A percentile compares a stretch with the other conserved stretches of the same genome.
phyloP scores from a whole-genome alignment of 2,797 vertebrate species.

The Muraenolepis orangiensis region DNA sequence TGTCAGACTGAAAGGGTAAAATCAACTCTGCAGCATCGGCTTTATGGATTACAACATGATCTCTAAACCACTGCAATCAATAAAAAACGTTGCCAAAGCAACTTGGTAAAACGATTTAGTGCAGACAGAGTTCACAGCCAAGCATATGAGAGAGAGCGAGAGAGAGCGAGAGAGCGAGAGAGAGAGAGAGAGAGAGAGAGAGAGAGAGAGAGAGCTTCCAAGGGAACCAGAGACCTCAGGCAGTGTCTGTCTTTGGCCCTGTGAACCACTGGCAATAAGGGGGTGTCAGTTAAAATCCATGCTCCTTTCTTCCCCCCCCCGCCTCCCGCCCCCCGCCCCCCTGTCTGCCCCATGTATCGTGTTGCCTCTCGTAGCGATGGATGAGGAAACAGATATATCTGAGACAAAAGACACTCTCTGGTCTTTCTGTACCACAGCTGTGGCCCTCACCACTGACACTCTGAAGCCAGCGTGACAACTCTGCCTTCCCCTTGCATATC shows the following conservation, averaged over 20 bases:
- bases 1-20: slow-evolving; percentile 4
- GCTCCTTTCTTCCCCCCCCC: slow-evolving; percentile 32
- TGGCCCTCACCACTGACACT: neutral
- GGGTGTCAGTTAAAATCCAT: slow-evolving; percentile 49
- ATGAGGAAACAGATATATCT: slow-evolving; percentile 52
- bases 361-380: slow-evolving; percentile 36
- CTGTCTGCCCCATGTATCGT: slow-evolving; percentile 44
- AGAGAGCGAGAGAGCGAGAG: neutral
- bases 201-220: neutral
- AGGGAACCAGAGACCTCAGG: slow-evolving; percentile 22
- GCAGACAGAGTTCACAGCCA: neutral
- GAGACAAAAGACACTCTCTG: slow-evolving; percentile 36
- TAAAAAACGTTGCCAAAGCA: slow-evolving; percentile 4
- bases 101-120: slow-evolving; percentile 10
- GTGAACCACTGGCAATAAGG: slow-evolving; percentile 18
- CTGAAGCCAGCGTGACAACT: slow-evolving; percentile 27
- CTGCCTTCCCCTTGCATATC: slow-evolving; percentile 14
- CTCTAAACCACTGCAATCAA: slow-evolving; percentile 3
- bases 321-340: no score
- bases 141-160: neutral
- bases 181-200: neutral
- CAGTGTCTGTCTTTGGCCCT: slow-evolving; percentile 14
- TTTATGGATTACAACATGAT: neutral
- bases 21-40: slow-evolving; percentile 5
- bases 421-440: neutral